These are phyloP conservation scores for Actias luna DNA, from an alignment of 2,888 invertebrate genomes.

Conservation along the genomic window DNA sequence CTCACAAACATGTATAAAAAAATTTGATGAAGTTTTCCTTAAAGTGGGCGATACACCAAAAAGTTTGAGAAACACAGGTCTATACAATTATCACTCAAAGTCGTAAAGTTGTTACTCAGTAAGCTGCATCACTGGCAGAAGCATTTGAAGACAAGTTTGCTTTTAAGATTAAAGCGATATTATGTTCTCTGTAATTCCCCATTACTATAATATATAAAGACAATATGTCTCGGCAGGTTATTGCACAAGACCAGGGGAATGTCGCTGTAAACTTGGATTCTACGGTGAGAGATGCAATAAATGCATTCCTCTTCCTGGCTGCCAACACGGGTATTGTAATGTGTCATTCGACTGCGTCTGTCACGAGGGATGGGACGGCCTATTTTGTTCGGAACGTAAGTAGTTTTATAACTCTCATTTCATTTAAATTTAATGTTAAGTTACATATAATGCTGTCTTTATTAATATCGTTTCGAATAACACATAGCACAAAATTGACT, in stretches of 20 bases:
- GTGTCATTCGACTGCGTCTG: slow-evolving; percentile 94
- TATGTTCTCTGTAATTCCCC: too few relatives aligned
- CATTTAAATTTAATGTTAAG: background rate
- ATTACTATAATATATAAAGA: background rate
- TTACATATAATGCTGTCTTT: background rate
- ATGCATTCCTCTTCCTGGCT: slow-evolving; percentile 92
- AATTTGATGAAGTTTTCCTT: too few relatives aligned
- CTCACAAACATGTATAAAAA: too few relatives aligned
- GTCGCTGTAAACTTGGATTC: slow-evolving; percentile 93
- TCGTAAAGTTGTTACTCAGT: too few relatives aligned
- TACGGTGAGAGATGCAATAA: slow-evolving; percentile 92
- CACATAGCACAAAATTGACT: too few relatives aligned
- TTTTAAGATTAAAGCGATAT: too few relatives aligned
- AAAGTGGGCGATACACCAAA: too few relatives aligned
- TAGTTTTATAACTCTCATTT: slow-evolving; percentile 18
- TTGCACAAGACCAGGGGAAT: slow-evolving; percentile 94
- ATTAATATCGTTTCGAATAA: too few relatives aligned
- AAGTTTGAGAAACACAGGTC: too few relatives aligned
- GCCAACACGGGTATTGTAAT: slow-evolving; percentile 93
- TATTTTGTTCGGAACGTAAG: slow-evolving; percentile 94
- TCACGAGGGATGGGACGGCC: slow-evolving; percentile 92
- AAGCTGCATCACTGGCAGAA: too few relatives aligned
- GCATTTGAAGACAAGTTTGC: too few relatives aligned
- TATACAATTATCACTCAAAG: too few relatives aligned
- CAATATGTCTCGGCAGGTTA: slow-evolving; percentile 78